Evolutionary conservation across 2,888 invertebrate genomes (phyloP).

Genomic region (Liodrosophila aerea): DNA sequence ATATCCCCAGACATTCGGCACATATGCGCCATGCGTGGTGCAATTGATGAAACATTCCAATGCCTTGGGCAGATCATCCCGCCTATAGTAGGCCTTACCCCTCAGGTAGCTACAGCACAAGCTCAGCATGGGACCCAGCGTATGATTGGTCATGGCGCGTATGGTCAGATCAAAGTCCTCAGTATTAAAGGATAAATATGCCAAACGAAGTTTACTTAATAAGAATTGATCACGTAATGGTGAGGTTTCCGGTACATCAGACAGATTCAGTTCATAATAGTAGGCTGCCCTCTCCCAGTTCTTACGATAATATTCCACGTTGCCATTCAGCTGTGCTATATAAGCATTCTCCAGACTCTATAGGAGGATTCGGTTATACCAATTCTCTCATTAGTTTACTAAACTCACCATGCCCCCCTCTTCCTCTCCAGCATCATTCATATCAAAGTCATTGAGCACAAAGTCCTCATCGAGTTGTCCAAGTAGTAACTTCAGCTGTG

Average conservation of each 20-base stretch:
- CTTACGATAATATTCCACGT: constrained; percentile 56
- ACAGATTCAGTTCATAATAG: constrained; percentile 40
- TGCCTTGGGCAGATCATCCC: constrained; percentile 44
- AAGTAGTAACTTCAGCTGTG: constrained; percentile 54
- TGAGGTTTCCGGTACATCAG: background rate
- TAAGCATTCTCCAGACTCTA: constrained; percentile 31
- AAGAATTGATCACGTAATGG: constrained; percentile 41
- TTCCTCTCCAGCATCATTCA: background rate
- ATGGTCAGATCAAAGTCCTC: constrained; percentile 40
- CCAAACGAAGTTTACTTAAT: constrained; percentile 57
- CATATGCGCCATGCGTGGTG: constrained; percentile 51
- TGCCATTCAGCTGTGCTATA: constrained; percentile 67
- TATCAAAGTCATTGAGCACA: constrained; percentile 1
- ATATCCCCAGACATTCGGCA: constrained; percentile 73
- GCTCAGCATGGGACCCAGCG: constrained; percentile 11
- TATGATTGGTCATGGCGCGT: constrained; percentile 16
- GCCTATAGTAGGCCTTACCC: constrained; percentile 63
- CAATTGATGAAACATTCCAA: constrained; percentile 49
- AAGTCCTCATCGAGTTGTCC: constrained; percentile 35
- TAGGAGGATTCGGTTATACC: too few relatives aligned
- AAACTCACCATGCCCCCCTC: constrained; percentile 35
- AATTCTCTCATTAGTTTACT: too few relatives aligned
- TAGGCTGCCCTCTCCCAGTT: constrained; percentile 37
- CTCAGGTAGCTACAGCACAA: constrained; percentile 42
- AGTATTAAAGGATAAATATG: constrained; percentile 41